Base-by-base conservation (phyloP, 2,888 invertebrate genomes). In the Dichetophora obliterata region DNA sequence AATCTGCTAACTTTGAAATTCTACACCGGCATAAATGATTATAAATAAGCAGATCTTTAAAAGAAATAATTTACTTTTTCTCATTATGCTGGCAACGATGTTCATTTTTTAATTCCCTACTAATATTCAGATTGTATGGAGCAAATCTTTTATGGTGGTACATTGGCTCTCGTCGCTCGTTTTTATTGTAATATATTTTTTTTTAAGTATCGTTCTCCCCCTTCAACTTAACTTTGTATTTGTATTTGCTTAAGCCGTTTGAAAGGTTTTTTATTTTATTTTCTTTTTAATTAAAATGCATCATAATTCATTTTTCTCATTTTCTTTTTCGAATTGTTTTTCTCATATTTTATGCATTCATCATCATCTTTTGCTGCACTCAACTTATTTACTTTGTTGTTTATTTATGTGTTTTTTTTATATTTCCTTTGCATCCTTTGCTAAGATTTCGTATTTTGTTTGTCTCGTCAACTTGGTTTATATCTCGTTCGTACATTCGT, bases 321-420 rank as follows among this genome's bases (percentile, higher is more conserved):
- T 61, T 61, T 24, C 59, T 27, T 72, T 72, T n/a, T n/a, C n/a
- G 59, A 72, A 72, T 59, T 72, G 31, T 37, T 72, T 59, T 52
- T 19, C 61, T 24, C 16, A 27, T 48, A 57, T 52, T 63, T 75
- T 66, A 68, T 82, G 80, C 78, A 81, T 82, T 83, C 84, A 84
- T 85, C 84, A 82, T 84, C 82, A 83, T 82, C 82, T 82, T 84
- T 83, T 83, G 84, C 83, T 82, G 84, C 81, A 82, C 5, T 24
- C 22, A 61, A 61, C 34, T n/a, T n/a, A 63, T 8, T 63, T 27
- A 27, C 63, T 63, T 24, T 68, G 68, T 68, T 68, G 43, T 65
- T 34, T 31, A 27, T 52, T 70, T 52, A 70, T 66, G 19, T 31
- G 8, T 66, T 9, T 54, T 24, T 52, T 31, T 72, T 72, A 24